Conservation (phyloP, 2,797 vertebrate species). For the Carduelis carduelis region DNA sequence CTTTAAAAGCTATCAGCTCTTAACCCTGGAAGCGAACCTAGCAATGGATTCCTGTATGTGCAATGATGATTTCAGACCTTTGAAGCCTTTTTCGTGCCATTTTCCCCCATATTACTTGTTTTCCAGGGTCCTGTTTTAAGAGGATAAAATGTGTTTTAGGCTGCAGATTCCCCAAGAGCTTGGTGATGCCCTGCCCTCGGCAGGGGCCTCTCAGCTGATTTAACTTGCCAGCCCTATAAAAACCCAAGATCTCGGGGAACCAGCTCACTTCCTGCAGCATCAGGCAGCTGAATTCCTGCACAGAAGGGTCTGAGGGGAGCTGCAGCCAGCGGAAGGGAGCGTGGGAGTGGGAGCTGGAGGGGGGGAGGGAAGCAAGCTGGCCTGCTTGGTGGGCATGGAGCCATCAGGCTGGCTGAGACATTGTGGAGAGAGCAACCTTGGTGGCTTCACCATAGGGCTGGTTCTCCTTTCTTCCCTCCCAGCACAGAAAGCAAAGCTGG, state of each 20-base stretch:
- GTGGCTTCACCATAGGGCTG: background rate
- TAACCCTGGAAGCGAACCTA: background rate
- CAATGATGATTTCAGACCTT: background rate
- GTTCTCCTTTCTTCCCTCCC: background rate
- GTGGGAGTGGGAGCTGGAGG: slow-evolving; percentile 28
- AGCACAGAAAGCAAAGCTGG: background rate
- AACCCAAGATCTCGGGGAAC: background rate
- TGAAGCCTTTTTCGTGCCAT: background rate
- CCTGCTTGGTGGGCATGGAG: fast-evolving
- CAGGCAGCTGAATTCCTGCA: slow-evolving; percentile 2
- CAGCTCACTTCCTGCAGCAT: background rate
- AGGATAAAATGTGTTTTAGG: background rate
- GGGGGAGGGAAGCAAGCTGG: background rate
- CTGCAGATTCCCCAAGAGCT: background rate
- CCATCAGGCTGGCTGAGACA: background rate
- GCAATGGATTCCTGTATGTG: background rate
- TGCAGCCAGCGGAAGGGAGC: background rate
- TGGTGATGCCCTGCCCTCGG: background rate
- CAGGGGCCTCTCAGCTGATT: background rate
- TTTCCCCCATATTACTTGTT: background rate
- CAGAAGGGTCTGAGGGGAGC: slow-evolving; percentile 16
- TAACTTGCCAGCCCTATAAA: background rate
- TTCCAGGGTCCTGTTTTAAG: background rate
- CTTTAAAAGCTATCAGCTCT: background rate
- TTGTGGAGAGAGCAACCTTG: fast-evolving